Conservation (phyloP, 2,113 vertebrate species). For the Naja naja region DNA sequence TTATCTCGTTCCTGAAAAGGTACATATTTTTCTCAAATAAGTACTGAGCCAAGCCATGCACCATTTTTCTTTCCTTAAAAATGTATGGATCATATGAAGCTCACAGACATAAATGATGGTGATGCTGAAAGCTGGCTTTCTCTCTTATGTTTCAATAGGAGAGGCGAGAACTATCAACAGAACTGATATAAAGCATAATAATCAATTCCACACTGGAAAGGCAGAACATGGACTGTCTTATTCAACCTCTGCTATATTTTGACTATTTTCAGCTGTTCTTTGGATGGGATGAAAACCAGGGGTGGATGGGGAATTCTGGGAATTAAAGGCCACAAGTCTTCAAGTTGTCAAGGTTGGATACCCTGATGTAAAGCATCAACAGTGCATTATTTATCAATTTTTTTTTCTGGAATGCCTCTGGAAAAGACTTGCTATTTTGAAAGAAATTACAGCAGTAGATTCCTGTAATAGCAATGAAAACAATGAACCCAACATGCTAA, state of each 20-base stretch:
- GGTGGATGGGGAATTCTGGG: neutral
- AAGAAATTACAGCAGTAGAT: neutral
- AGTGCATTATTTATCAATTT: neutral
- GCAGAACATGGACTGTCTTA: neutral
- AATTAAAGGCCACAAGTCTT: neutral
- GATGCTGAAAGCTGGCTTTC: neutral
- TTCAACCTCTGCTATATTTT: neutral
- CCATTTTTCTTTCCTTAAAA: neutral
- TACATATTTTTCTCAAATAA: neutral
- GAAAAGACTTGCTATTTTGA: neutral
- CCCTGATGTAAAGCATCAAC: neutral
- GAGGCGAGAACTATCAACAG: neutral
- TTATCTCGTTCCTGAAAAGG: neutral
- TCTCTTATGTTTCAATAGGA: neutral
- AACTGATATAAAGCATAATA: neutral
- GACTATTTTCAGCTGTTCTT: neutral
- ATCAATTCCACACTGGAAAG: neutral
- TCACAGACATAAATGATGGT: neutral
- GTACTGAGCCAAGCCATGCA: neutral
- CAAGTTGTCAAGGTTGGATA: neutral
- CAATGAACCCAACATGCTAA: neutral
- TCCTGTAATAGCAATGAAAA: neutral
- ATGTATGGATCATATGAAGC: neutral
- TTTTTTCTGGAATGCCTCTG: neutral
- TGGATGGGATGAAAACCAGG: neutral